Percentiles rank a stretch among this genome's conserved stretches.
Conservation (phyloP, 2,113 vertebrate species). For the Tympanuchus pallidicinctus region DNA sequence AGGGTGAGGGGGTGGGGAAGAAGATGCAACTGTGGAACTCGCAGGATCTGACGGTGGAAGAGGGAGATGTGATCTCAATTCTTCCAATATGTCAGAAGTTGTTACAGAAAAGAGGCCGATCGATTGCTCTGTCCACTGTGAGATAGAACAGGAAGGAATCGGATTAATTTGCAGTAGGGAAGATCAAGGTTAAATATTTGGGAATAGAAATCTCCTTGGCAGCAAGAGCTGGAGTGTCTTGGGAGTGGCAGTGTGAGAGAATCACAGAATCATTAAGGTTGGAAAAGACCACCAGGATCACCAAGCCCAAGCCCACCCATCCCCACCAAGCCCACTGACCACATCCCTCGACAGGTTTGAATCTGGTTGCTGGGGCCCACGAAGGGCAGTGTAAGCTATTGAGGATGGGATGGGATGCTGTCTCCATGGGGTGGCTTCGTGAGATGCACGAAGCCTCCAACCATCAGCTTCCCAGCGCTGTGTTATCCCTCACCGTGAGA, state of each 20-base stretch:
- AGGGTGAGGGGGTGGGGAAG: background rate
- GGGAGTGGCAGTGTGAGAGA: background rate
- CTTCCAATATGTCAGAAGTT: conserved; percentile 28
- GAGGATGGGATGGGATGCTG: background rate
- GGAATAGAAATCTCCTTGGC: background rate
- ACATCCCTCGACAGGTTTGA: fast-evolving
- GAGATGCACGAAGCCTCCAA: background rate
- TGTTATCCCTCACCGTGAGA: background rate
- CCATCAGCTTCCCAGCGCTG: fast-evolving
- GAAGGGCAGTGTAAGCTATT: fast-evolving
- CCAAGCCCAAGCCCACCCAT: too few species aligned
- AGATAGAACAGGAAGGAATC: conserved; percentile 49
- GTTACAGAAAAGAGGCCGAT: conserved; percentile 21
- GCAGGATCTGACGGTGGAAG: background rate
- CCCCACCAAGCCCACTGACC: too few species aligned
- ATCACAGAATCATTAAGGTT: too few species aligned
- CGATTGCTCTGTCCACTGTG: background rate
- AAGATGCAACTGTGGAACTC: background rate
- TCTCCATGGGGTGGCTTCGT: fast-evolving
- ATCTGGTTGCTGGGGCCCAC: background rate
- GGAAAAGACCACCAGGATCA: too few species aligned
- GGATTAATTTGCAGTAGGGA: conserved; percentile 59
- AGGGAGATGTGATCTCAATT: background rate
- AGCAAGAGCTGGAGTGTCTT: fast-evolving
- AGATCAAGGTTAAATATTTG: conserved; percentile 65